phyloP scores from a whole-genome alignment of 2,888 invertebrate genomes.

The Dichetophora obliterata region DNA sequence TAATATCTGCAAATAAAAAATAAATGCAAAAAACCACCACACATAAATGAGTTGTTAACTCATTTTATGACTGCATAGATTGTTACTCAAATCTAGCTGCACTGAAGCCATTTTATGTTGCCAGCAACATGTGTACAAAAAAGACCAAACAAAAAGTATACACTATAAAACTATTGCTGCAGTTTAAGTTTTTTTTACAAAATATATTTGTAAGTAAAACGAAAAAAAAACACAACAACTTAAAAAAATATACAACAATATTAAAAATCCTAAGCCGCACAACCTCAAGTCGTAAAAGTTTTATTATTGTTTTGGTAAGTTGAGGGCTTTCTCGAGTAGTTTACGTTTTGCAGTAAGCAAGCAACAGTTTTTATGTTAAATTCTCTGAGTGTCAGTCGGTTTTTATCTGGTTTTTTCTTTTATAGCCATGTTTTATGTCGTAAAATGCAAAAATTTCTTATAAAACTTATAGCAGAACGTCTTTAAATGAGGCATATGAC shows the following conservation, averaged over 20 bases:
- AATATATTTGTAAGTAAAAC: background rate
- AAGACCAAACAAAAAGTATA: background rate
- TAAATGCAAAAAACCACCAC: background rate
- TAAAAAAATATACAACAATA: background rate
- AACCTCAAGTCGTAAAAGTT: constrained; percentile 3
- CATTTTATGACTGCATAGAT: constrained; percentile 50
- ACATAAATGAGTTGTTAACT: constrained; percentile 54
- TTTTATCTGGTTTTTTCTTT: background rate
- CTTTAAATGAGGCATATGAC: constrained; percentile 64
- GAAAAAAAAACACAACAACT: background rate
- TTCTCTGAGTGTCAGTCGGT: background rate
- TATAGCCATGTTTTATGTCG: background rate
- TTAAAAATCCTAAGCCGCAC: background rate
- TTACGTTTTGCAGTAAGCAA: background rate
- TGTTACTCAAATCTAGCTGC: background rate
- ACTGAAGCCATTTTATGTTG: background rate
- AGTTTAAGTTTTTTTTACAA: background rate
- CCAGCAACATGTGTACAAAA: constrained; percentile 13
- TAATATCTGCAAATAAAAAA: background rate
- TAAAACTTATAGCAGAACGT: constrained; percentile 55
- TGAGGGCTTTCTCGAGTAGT: no score
- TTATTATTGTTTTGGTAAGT: constrained; percentile 7
- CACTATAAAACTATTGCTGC: background rate
- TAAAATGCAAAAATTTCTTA: constrained; percentile 10
- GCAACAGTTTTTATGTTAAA: background rate